Evolutionary conservation across 2,888 invertebrate species (phyloP).

Genomic region (Protophormia terraenovae): DNA sequence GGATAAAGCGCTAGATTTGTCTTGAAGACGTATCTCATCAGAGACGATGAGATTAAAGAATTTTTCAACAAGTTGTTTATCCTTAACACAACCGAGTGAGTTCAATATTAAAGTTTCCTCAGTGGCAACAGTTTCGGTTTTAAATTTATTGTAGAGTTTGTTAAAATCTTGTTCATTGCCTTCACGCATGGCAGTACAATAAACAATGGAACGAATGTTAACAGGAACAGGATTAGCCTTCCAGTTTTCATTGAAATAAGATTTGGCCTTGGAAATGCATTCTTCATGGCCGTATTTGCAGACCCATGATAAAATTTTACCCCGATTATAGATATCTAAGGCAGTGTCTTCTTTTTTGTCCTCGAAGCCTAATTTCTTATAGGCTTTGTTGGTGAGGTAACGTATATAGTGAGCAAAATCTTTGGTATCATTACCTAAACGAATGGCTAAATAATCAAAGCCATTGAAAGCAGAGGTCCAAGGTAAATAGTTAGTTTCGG

Average conservation of each 20-base stretch:
- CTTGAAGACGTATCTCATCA: conserved; percentile 78
- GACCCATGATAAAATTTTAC: conserved; percentile 84
- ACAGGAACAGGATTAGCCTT: conserved; percentile 81
- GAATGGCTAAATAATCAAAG: conserved; percentile 78
- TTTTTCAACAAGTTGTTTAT: conserved; percentile 82
- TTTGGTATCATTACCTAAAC: conserved; percentile 73
- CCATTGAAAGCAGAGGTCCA: conserved; percentile 87
- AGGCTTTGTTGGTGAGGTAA: conserved; percentile 81
- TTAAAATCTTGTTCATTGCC: conserved; percentile 86
- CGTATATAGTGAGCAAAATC: conserved; percentile 81
- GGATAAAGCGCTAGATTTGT: conserved; percentile 77
- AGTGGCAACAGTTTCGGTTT: conserved; percentile 84
- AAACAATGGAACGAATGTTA: conserved; percentile 87
- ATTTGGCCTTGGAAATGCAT: conserved; percentile 83
- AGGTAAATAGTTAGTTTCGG: conserved; percentile 88
- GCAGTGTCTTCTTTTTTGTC: conserved; percentile 81
- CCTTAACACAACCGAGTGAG: conserved; percentile 86
- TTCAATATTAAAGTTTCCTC: conserved; percentile 86
- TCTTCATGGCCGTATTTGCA: conserved; percentile 85
- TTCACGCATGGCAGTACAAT: conserved; percentile 88
- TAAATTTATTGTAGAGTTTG: conserved; percentile 85
- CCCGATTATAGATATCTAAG: conserved; percentile 84
- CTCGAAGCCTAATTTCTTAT: conserved; percentile 82
- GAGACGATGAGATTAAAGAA: conserved; percentile 82
- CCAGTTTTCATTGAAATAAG: conserved; percentile 77